Evolutionary conservation across 2,797 vertebrate species (phyloP), one percentile per base, ranked within the genome.

Genomic region (Phylloscopus collybita): DNA sequence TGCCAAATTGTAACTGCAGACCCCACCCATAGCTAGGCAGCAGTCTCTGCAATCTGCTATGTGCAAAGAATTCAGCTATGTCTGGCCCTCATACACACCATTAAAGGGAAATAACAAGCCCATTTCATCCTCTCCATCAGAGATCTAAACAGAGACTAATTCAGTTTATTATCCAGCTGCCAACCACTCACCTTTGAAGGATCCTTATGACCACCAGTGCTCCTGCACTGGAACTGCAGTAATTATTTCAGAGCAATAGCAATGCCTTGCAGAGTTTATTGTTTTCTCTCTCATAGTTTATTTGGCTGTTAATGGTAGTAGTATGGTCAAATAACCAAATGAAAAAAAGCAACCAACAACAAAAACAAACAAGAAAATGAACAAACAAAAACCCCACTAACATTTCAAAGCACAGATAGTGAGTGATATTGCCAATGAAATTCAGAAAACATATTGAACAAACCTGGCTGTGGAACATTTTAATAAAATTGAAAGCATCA

Each of bases 401-500:
- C 38, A 74, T 95, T 96, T 93, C 93, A 96, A 96, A 92, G 81
- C 32, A 51, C 53, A 84, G 66, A 89, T 69, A 87, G 27, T 67
- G 69, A 88, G 44, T 60, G 67, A 32, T 88, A 82, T 11, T 91
- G 70, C 78, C 60, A 93, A 47, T 59, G 86, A 95, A 65, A 89
- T 90, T 94, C 70, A 93, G 81, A 92, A 93, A 93, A 88, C 47
- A 75, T 88, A 82, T 66, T 81, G 80, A 95, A 78, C 45, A 92
- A 88, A 93, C 66, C 59, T 95, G 85, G 76, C 56, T 92, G 73
- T 47, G 38, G 76, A 88, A 76, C 73, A 78, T 93, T 97, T 96
- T 96, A 95, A 93, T 96, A 95, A 93, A 97, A 91, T 94, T 93
- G 90, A 95, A 95, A 96, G 84, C 50, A 81, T 61, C 74, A 45